phyloP scores from a whole-genome alignment of 2,888 invertebrate species.

The Anagyrus pseudococci region DNA sequence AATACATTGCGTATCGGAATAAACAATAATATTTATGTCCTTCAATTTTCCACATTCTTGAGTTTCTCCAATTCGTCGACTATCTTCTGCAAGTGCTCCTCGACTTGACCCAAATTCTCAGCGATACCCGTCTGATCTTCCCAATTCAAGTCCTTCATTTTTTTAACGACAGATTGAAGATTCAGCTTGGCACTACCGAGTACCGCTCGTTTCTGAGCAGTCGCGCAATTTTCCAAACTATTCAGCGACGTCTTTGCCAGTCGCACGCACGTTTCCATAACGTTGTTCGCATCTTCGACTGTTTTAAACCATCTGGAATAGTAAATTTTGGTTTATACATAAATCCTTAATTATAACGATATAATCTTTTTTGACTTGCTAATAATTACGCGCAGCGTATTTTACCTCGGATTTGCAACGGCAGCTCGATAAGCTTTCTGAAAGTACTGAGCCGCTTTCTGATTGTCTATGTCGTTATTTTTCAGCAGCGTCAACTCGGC shows the following conservation, averaged over 20 bases:
- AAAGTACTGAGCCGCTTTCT: conserved; percentile 72
- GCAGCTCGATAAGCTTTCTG: conserved; percentile 78
- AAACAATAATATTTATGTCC: too few relatives aligned
- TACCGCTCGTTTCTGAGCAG: conserved; percentile 55
- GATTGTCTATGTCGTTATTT: conserved; percentile 52
- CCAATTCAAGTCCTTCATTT: conserved; percentile 60
- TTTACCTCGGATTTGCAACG: conserved; percentile 67
- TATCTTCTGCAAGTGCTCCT: conserved; percentile 49
- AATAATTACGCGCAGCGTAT: background rate
- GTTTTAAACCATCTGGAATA: conserved; percentile 66
- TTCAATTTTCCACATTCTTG: conserved; percentile 5
- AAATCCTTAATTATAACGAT: background rate
- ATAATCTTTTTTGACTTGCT: background rate
- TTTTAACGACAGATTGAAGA: conserved; percentile 57
- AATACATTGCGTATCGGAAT: too few relatives aligned
- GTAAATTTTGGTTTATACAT: too few relatives aligned
- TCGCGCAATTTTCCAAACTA: conserved; percentile 52
- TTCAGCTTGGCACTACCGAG: conserved; percentile 56
- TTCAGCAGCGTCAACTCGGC: conserved; percentile 70
- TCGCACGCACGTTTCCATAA: conserved; percentile 68
- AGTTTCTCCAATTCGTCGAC: conserved; percentile 45
- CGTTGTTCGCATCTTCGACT: conserved; percentile 67
- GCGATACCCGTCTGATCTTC: conserved; percentile 52
- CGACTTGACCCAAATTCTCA: conserved; percentile 51
- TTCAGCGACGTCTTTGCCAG: conserved; percentile 67